phyloP scores from a whole-genome alignment of 2,113 vertebrate genomes.

The Alethe castanea region DNA sequence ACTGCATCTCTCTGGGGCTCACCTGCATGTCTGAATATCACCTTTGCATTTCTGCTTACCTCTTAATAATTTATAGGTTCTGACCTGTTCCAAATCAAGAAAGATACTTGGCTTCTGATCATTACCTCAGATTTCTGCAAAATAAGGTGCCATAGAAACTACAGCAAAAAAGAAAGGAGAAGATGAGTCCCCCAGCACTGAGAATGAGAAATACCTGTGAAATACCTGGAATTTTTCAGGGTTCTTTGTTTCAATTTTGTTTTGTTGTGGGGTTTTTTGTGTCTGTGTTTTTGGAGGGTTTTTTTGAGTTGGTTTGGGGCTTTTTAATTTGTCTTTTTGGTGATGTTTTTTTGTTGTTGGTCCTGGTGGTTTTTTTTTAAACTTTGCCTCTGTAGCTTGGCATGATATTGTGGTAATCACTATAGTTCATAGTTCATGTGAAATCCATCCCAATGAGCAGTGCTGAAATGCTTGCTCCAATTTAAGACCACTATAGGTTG shows the following conservation, averaged over 20 bases:
- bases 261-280: background rate
- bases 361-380: accelerated
- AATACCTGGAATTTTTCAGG: background rate
- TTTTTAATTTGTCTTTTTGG: background rate
- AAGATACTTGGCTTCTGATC: background rate
- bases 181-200: accelerated
- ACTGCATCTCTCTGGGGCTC: background rate
- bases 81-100: background rate
- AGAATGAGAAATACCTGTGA: background rate
- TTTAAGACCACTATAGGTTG: background rate
- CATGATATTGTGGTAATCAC: background rate
- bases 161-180: background rate
- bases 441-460: background rate
- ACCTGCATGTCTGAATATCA: background rate
- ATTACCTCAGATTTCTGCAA: background rate
- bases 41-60: background rate
- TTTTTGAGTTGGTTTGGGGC: background rate
- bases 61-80: background rate
- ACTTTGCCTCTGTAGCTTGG: background rate
- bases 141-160: background rate
- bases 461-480: background rate
- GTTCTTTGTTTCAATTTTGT: background rate
- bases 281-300: no score
- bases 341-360: background rate
- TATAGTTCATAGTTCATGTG: background rate